These are phyloP conservation scores for Neoitamus cyanurus DNA, from an alignment of 2,888 invertebrate species.

Conservation along the genomic window DNA sequence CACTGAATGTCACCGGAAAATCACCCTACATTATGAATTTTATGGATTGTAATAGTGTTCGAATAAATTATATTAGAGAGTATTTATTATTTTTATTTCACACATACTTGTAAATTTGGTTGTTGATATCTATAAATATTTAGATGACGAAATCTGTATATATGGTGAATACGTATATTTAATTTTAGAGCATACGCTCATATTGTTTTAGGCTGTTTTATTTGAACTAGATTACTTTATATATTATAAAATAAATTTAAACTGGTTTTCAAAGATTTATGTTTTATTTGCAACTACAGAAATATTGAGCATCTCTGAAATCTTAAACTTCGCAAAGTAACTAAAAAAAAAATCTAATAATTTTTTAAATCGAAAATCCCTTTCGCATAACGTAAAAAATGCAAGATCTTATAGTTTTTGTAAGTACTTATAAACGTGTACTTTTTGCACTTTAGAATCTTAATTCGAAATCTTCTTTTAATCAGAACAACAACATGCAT, in stretches of 20 bases:
- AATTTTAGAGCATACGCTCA: background rate
- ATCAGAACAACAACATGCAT: no score
- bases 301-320: background rate
- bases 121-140: background rate
- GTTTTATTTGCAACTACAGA: conserved; percentile 21
- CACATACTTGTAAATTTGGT: background rate
- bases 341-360: no score
- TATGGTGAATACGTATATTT: conserved; percentile 5
- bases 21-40: no score
- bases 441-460: no score
- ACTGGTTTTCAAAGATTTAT: background rate
- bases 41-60: background rate
- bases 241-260: background rate
- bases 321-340: no score
- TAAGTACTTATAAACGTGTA: no score
- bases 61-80: background rate
- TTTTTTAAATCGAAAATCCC: no score
- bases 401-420: no score
- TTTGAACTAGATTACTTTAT: background rate
- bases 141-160: background rate
- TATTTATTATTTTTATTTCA: conserved; percentile 11
- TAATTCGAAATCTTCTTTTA: no score
- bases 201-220: background rate
- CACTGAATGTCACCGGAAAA: no score
- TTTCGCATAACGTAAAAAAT: no score